Percentiles rank a stretch among this genome's conserved stretches.
These are phyloP conservation scores for Seriola aureovittata DNA, from an alignment of 2,113 vertebrate genomes.

Conservation along the genomic window DNA sequence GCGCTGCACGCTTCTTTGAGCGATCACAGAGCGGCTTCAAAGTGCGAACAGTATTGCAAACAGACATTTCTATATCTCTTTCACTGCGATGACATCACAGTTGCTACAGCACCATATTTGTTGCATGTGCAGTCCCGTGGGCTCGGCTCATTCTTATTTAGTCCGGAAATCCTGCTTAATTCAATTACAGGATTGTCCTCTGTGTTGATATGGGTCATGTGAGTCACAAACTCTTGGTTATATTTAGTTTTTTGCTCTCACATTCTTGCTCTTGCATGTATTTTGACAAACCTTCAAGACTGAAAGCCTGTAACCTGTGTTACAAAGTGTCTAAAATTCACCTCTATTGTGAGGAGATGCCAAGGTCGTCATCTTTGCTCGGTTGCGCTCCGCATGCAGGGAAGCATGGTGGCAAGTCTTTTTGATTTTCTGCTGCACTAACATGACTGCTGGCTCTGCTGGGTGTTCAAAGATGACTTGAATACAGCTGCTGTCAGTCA, in stretches of 20 bases:
- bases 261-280: not conserved
- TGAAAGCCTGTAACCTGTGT: no score
- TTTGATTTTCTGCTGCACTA: not conserved
- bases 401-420: not conserved
- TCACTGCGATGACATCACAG: not conserved
- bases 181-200: not conserved
- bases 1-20: not conserved
- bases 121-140: no score
- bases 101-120: not conserved
- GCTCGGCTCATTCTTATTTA: not conserved
- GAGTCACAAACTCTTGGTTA: not conserved
- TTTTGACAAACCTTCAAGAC: no score
- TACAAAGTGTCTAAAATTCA: no score
- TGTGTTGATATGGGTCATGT: not conserved
- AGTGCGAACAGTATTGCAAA: conserved; percentile 2
- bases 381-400: not conserved
- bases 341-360: no score
- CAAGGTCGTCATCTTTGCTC: not conserved
- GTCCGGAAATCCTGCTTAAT: not conserved
- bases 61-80: not conserved
- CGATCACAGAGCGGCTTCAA: conserved; percentile 1
- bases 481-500: not conserved
- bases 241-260: not conserved
- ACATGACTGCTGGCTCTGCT: no score
- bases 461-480: not conserved